Evolutionary conservation across 2,888 invertebrate species (phyloP).

Genomic region (Rhaphigaster nebulosa): DNA sequence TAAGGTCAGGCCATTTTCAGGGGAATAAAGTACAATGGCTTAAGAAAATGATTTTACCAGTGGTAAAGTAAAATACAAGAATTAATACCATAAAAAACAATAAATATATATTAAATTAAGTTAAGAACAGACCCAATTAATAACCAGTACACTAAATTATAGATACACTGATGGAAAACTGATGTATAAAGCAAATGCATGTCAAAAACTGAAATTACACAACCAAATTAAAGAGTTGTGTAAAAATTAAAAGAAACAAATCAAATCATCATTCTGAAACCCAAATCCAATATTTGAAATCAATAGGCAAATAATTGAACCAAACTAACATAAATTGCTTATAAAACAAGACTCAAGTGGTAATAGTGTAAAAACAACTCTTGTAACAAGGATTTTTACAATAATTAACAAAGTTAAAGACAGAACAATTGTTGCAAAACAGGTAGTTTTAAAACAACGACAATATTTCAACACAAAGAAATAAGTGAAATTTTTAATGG

Average conservation of each 20-base stretch:
- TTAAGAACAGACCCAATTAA: neutral
- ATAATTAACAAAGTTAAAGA: neutral
- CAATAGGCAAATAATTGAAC: neutral
- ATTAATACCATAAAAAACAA: neutral
- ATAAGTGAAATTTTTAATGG: neutral
- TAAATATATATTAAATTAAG: neutral
- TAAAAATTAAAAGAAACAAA: neutral
- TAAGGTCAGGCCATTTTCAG: slow-evolving; percentile 14
- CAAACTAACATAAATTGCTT: neutral
- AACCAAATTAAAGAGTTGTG: neutral
- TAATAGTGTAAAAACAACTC: neutral
- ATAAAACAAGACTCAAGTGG: neutral
- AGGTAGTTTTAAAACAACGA: neutral
- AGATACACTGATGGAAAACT: neutral
- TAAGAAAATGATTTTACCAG: neutral
- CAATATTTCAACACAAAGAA: neutral
- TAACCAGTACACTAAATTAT: neutral
- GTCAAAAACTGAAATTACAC: neutral
- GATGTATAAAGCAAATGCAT: neutral
- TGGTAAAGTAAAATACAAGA: neutral
- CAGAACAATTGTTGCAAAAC: neutral
- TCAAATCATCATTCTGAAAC: neutral
- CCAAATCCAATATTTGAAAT: neutral
- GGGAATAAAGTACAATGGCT: neutral
- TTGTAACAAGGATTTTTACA: neutral